Evolutionary conservation across 2,113 vertebrate species (phyloP), one percentile per base, ranked within the genome.

Genomic region (Choloepus hoffmanni): DNA sequence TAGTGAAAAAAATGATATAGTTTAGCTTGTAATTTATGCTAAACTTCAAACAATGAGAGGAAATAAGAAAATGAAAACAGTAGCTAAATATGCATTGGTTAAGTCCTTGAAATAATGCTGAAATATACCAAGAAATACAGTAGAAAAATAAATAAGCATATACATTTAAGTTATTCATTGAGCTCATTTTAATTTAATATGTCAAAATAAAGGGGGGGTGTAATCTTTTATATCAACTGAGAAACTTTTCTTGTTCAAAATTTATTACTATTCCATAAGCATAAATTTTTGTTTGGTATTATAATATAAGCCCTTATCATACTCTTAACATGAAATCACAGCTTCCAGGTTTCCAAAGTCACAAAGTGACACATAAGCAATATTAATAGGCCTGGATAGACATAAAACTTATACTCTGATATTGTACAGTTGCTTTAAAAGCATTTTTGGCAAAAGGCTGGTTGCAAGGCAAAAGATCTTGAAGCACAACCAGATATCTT

Each of bases 1-100:
- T 93, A 94, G 94, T 96, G 92, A 96, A 36, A 92, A 93, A 19
- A 97, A 91, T 95, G 62, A 89, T 96, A 87, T 45, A 72, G 40
- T 78, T 92, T 96, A 94, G 26, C 65, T 88, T 58, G 53, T 30
- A 92, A 95, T 95, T 97, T 94, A 92, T 81, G 96, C 63, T 23
- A 62, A 95, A 48, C 9, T 30, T 94, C 89, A 72, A 95, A 94
- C 67, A 70, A 88, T 73, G n/a, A 67, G 87, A 92, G 40, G 40
- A 93, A 93, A 84, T 95, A 24, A 28, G 63, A 60, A 90, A 91
- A 95, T 10, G 18, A 21, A 86, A 96, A 83, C 55, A 67, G 13
- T 70, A 96, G 88, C 9, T 50, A 79, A 96, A 74, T 62, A 81
- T 33, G 30, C 19, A 43, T 33, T 0, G 23, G 60, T 3, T 7